Evolutionary conservation across 2,113 vertebrate species (phyloP).

Genomic region (Crotalus viridis): DNA sequence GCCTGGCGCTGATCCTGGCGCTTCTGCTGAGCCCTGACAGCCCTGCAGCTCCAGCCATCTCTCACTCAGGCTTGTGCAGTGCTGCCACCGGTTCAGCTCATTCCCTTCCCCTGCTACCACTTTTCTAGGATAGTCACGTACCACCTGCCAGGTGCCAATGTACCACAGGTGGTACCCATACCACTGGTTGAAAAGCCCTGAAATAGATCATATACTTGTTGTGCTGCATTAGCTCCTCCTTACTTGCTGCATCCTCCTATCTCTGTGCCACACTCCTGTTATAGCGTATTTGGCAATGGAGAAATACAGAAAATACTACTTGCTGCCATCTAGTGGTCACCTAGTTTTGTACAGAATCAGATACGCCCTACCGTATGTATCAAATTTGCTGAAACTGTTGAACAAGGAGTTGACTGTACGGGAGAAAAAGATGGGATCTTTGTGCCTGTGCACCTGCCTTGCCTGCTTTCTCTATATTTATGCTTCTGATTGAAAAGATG

Average conservation of each 20-base stretch:
- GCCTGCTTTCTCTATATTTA: neutral
- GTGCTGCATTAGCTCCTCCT: neutral
- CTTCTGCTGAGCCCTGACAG: no score
- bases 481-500: neutral
- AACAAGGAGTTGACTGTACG: neutral
- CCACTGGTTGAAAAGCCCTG: no score
- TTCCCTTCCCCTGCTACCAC: no score
- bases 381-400: neutral
- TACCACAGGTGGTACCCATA: no score
- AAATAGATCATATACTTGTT: neutral
- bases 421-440: neutral
- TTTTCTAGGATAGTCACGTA: no score
- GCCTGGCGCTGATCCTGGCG: no score
- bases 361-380: neutral
- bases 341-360: neutral
- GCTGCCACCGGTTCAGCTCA: no score
- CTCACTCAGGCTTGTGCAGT: no score
- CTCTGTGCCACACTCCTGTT: neutral
- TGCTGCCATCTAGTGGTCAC: neutral
- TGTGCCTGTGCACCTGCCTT: neutral
- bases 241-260: neutral
- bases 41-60: no score
- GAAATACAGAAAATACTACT: neutral
- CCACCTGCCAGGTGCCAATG: no score
- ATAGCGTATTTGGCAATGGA: neutral